Evolutionary conservation across 1,140 invertebrate genomes (phyloP), one percentile per base, ranked within the genome.

Genomic region (Brachionus paranguensis): DNA sequence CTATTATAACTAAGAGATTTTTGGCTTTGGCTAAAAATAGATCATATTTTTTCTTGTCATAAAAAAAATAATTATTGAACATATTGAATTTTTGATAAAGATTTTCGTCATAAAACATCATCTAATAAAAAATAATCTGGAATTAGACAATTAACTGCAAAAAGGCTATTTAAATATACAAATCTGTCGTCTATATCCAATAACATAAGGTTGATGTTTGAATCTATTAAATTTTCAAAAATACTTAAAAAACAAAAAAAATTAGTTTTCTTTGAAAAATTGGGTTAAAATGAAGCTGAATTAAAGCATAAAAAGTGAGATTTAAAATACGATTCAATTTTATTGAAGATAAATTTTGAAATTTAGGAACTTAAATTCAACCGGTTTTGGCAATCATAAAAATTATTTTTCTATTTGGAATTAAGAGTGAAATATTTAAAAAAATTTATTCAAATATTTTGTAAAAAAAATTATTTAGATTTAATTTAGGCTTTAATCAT

Each of bases 21-120:
- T 83, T 83, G 3, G 60, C 14, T 8, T 68, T 47, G 5, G 24
- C n/a, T 27, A 83, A 6, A 70, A 83, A 83, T 11, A 24, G 4
- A 11, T 83, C 37, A 33, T 50, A 55, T 27, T 33, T 68, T 53
- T 33, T 72, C 33, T 45, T 29, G n/a, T 72, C 37, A 20, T 50
- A 43, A 37, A 83, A 83, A 41, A 83, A 68, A 45, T 68, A 65
- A 27, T 68, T 47, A 14, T 83, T 83, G 17, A 83, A 83, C 81
- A 83, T 83, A 11, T 83, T 83, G 17, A 64, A 83, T 37, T 68
- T 83, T 37, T 55, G 68, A 33, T n/a, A 68, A 5, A 33, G 33
- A 29, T 29, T 70, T 45, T 29, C 27, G 12, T 68, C 60, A 83
- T 83, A 70, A 72, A 83, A 83, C 24, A 20, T 47, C 29, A 43